phyloP scores from a whole-genome alignment of 2,888 invertebrate species.

The Euzetes globulus region DNA sequence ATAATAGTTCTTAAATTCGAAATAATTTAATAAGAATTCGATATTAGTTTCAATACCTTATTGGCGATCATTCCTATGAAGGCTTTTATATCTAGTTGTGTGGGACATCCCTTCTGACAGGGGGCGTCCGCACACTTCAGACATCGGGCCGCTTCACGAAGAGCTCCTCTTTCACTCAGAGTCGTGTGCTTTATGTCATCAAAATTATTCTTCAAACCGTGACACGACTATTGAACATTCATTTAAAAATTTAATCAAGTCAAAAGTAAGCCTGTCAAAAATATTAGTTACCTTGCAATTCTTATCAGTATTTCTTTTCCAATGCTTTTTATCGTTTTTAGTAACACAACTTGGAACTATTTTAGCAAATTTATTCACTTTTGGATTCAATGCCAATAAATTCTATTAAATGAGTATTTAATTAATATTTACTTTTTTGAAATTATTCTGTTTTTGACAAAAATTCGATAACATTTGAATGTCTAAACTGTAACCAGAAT shows the following conservation, averaged over 20 bases:
- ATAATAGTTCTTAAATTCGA: slow-evolving; percentile 72
- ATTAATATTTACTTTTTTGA: not conserved
- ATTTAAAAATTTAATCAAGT: slow-evolving; percentile 46
- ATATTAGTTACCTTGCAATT: slow-evolving; percentile 75
- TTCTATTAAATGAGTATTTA: slow-evolving; percentile 59
- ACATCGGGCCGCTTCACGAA: slow-evolving; percentile 78
- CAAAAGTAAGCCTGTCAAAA: too few relatives aligned
- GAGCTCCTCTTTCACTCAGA: slow-evolving; percentile 84
- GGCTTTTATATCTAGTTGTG: slow-evolving; percentile 90
- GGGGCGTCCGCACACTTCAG: slow-evolving; percentile 92
- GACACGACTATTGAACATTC: slow-evolving; percentile 22
- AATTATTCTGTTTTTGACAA: too few relatives aligned
- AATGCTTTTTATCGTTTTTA: slow-evolving; percentile 78
- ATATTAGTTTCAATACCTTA: slow-evolving; percentile 56
- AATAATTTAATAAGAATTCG: not conserved
- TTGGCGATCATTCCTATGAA: slow-evolving; percentile 95
- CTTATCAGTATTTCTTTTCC: slow-evolving; percentile 86
- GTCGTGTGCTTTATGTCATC: slow-evolving; percentile 97
- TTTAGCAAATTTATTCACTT: slow-evolving; percentile 64
- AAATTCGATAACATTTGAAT: too few relatives aligned
- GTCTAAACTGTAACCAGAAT: too few relatives aligned
- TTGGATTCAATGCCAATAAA: slow-evolving; percentile 75
- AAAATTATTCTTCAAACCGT: slow-evolving; percentile 66
- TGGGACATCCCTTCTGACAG: slow-evolving; percentile 97
- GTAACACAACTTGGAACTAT: slow-evolving; percentile 75